Conservation (phyloP, 2,113 vertebrate genomes). For the Phaetusa simplex region DNA sequence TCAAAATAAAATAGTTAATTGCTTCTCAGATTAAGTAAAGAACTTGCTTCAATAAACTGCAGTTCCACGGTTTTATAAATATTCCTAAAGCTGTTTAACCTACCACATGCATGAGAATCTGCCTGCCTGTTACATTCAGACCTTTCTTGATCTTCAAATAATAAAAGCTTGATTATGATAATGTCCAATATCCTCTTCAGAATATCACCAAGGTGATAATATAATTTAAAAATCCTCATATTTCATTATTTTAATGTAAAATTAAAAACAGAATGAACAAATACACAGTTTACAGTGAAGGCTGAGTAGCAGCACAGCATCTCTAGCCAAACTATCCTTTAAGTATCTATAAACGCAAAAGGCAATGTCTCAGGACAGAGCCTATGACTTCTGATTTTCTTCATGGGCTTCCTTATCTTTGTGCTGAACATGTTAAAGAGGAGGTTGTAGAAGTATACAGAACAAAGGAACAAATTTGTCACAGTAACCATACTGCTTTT, state of each 20-base stretch:
- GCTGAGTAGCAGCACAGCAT: not conserved
- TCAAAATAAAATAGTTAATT: not conserved
- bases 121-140: not conserved
- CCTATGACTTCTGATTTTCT: not conserved
- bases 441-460: not conserved
- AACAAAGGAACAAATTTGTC: not conserved
- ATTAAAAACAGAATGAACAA: not conserved
- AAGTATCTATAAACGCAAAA: not conserved
- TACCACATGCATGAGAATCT: not conserved
- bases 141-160: not conserved
- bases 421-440: not conserved
- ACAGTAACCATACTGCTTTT: not conserved
- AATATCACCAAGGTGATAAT: not conserved
- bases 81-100: not conserved
- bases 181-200: not conserved
- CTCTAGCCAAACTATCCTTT: not conserved
- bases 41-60: not conserved
- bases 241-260: not conserved
- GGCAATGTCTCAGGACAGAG: not conserved
- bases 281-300: not conserved
- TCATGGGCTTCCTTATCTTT: not conserved
- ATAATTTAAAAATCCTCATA: not conserved
- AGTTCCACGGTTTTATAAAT: not conserved
- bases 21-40: not conserved
- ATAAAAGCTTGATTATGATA: not conserved